Percentiles rank a stretch among this genome's conserved stretches.
Conservation (phyloP, 92 coral and sea anemone genomes). For the Hydrozoanthus gracilis region DNA sequence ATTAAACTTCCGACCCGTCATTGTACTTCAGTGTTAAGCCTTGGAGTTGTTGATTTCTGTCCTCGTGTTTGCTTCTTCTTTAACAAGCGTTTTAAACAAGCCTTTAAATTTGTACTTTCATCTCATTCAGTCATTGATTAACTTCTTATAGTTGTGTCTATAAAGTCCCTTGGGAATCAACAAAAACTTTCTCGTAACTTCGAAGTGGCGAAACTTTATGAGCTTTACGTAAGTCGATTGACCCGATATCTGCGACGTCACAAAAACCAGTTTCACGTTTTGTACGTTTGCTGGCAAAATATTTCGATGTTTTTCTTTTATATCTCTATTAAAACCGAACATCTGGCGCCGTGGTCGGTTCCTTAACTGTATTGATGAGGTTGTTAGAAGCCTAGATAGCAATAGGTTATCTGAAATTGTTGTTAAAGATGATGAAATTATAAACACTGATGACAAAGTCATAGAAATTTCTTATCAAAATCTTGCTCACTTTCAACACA, state of each 20-base stretch:
- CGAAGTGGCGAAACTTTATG: conserved; percentile 1
- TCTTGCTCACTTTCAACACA: neutral
- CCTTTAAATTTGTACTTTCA: neutral
- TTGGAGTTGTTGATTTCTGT: neutral
- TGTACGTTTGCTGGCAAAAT: neutral
- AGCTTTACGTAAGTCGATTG: neutral
- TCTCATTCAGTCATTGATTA: neutral
- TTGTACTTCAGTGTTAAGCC: neutral
- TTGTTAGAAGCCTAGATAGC: neutral
- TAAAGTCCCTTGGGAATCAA: conserved; percentile 12
- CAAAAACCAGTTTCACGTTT: neutral
- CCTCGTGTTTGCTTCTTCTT: neutral
- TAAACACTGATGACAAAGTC: neutral
- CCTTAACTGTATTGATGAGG: neutral
- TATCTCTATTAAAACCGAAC: neutral
- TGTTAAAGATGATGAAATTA: neutral
- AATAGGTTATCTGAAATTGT: neutral
- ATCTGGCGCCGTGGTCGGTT: too few species aligned
- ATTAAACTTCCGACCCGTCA: neutral
- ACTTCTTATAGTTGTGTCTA: neutral
- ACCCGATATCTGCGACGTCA: neutral
- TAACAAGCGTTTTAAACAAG: neutral
- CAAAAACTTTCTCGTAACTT: neutral
- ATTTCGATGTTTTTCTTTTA: neutral
- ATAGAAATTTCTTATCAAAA: too few species aligned